Conservation (phyloP, 2,888 invertebrate genomes). For the Lymantria monacha region DNA sequence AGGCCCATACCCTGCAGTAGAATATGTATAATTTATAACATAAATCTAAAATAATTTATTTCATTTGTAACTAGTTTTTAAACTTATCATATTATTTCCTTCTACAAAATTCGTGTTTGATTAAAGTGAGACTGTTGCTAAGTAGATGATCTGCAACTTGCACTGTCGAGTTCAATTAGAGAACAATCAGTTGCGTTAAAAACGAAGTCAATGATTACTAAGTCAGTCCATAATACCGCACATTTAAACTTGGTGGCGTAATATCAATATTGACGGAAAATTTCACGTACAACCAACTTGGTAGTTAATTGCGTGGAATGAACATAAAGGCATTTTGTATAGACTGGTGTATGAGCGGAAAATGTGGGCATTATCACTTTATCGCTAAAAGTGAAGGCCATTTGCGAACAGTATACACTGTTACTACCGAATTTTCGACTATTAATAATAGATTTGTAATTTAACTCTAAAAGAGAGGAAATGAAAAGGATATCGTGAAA, state of each 20-base stretch:
- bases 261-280: constrained; percentile 56
- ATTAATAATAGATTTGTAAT: no score
- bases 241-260: constrained; percentile 60
- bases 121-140: constrained; percentile 14
- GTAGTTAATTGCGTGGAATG: constrained; percentile 54
- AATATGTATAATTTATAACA: no score
- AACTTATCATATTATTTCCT: no score
- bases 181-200: constrained; percentile 60
- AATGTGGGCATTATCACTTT: constrained; percentile 57
- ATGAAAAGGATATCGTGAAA: no score
- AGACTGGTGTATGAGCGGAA: constrained; percentile 42
- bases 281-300: constrained; percentile 57
- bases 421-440: constrained; percentile 31
- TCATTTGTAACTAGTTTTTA: no score
- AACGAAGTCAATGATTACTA: constrained; percentile 53
- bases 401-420: constrained; percentile 36
- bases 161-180: constrained; percentile 64
- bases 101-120: no score
- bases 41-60: no score
- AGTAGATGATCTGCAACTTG: constrained; percentile 48
- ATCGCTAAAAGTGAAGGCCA: constrained; percentile 53
- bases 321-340: constrained; percentile 33
- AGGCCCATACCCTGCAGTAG: no score
- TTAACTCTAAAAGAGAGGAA: no score
- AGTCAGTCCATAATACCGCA: constrained; percentile 62